Evolutionary conservation across 2,888 invertebrate species (phyloP), one percentile per base, ranked within the genome.

Genomic region (Drosophila phalerata): DNA sequence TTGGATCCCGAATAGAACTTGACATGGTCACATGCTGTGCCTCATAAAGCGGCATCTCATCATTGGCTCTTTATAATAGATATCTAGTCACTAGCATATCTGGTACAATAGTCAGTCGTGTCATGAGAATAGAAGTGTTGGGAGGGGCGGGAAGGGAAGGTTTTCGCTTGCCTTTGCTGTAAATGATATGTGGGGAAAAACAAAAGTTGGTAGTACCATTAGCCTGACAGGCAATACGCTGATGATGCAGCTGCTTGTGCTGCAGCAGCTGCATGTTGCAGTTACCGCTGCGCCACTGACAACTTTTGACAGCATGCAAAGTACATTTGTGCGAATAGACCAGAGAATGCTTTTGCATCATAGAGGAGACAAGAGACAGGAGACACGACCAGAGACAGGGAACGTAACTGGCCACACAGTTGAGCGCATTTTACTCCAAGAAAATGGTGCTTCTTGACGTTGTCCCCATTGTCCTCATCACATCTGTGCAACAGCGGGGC

Each of bases 11-110:
- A n/a, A 37, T 28, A 17, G 40, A 73, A 53, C 79, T 79, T 85
- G 77, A 75, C 83, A 82, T 73, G 71, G 78, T 82, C 80, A 53
- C 78, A 67, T 34, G 76, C 78, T 67, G 78, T 42, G 75, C 40
- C 62, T 52, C 52, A 45, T 42, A 43, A 43, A 43, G 42, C 42
- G 48, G 40, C 49, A 47, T 10, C 45, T 58, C 47, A 42, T 58
- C 74, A 75, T 70, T 76, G 77, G 64, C 58, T 76, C 28, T 37
- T 58, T 49, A 65, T 68, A 72, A 68, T 76, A 57, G 63, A 49
- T 64, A 64, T 32, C 61, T 40, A 56, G 55, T 49, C 75, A 34
- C 52, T 25, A 53, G 32, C 60, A 42, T 47, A 40, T 48, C 11
- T 40, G 52, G 57, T 49, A 51, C 71, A 78, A 64, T 32, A 55